Evolutionary conservation across 2,797 vertebrate species (phyloP), one percentile per base, ranked within the genome.

Genomic region (Semaprochilodus insignis): DNA sequence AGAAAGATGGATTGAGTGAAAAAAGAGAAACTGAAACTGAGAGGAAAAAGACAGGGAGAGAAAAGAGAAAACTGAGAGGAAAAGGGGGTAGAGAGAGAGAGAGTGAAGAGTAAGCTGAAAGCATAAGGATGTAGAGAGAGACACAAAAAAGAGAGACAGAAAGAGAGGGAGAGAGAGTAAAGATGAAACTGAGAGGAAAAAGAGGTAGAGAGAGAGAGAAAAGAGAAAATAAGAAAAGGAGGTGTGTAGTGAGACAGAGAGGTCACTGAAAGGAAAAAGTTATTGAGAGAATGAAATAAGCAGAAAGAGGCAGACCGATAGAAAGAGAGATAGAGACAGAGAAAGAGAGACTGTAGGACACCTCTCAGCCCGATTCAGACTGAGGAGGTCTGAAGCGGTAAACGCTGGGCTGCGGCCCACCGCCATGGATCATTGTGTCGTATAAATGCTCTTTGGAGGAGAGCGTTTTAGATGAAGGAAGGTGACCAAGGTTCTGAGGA

Each of bases 361-460:
- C 19, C 40, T 44, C 44, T 69, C 34, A 78, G 48, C 25, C 13
- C 14, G n/a, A 23, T 70, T n/a, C 6, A 71, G 48, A 72, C 11
- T 14, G n/a, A 16, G 48, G n/a, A 16, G 48, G 15, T 10, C 13
- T 34, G 31, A 23, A 31, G 65, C 7, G 40, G 52, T 69, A 25
- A 55, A 70, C 36, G 52, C 65, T 34, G 71, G 67, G 27, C 44
- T 44, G 14, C 4, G 6, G 6, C 16, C 23, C 71, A 57, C 54
- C 54, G 19, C 44, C 74, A 55, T 63, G 72, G 73, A 80, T 83
- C 65, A 63, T 57, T 80, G 59, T 77, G 34, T 31, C 27, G 21
- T 52, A 27, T 57, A 34, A 40, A 34, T 7, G 19, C 10, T 40
- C 25, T 82, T 71, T 65, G 36, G 54, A 54, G 59, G 55, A 66